These are phyloP conservation scores for Deilephila elpenor DNA, from an alignment of 2,888 invertebrate genomes.

Conservation along the genomic window DNA sequence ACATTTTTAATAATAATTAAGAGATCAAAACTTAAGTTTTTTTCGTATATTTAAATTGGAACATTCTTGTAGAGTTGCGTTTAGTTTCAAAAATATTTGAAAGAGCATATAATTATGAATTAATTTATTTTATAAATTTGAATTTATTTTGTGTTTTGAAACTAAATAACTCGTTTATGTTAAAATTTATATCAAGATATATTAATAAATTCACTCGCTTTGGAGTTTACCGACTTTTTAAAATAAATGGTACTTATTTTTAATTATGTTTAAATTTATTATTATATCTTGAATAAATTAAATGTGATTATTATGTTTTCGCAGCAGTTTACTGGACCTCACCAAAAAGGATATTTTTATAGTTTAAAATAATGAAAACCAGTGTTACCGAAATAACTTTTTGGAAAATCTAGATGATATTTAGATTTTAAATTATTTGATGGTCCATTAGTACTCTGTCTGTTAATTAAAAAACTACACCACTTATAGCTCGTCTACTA, in stretches of 20 bases:
- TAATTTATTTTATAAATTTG: background rate
- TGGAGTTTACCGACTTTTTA: background rate
- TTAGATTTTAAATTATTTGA: background rate
- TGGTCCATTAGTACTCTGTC: background rate
- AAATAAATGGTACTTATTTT: too few species aligned
- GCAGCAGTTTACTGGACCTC: background rate
- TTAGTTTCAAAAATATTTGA: constrained; percentile 15
- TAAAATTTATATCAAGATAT: background rate
- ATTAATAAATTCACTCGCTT: background rate
- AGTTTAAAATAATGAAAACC: too few species aligned
- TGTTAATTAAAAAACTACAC: constrained; percentile 2
- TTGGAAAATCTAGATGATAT: background rate
- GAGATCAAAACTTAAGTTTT: constrained; percentile 73
- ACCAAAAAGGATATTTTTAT: too few species aligned
- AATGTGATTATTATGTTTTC: background rate
- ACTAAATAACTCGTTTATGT: constrained; percentile 14
- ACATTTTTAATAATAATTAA: constrained; percentile 69
- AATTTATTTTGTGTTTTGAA: constrained; percentile 9
- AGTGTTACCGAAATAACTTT: too few species aligned
- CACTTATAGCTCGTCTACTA: background rate
- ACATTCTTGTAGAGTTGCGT: constrained; percentile 11
- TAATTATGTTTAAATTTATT: background rate
- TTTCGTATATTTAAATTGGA: constrained; percentile 24
- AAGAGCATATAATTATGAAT: too few species aligned
- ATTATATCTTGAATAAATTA: constrained; percentile 19